Evolutionary conservation across 1,140 invertebrate genomes (phyloP).

Genomic region (Colletes gigas): DNA sequence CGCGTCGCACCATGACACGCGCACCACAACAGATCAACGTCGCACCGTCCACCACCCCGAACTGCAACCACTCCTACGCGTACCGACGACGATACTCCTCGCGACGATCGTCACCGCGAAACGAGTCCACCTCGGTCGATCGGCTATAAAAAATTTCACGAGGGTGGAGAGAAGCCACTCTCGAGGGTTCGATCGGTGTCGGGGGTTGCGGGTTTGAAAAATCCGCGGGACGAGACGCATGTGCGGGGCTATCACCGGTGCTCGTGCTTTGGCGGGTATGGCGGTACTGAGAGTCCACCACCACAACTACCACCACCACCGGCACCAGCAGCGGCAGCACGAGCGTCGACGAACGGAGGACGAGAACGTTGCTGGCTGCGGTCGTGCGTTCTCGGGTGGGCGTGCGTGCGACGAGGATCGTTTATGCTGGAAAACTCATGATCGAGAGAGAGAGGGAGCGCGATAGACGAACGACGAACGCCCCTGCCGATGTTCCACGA

Average conservation of each 20-base stretch:
- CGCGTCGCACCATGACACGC: slow-evolving; percentile 10
- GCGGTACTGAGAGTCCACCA: slow-evolving; percentile 76
- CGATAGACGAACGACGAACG: slow-evolving; percentile 36
- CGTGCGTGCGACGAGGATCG: slow-evolving; percentile 73
- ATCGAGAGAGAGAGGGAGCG: slow-evolving; percentile 68
- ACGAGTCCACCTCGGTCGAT: background rate
- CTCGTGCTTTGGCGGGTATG: slow-evolving; percentile 78
- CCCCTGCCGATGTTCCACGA: slow-evolving; percentile 5
- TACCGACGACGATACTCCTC: background rate
- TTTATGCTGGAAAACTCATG: slow-evolving; percentile 69
- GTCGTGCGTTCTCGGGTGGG: slow-evolving; percentile 63
- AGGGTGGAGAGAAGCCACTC: background rate
- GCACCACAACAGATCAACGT: slow-evolving; percentile 3
- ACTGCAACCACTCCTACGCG: background rate
- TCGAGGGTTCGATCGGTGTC: background rate
- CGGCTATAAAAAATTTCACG: too few species aligned
- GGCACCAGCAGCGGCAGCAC: slow-evolving; percentile 24
- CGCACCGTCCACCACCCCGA: slow-evolving; percentile 14
- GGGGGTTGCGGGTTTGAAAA: slow-evolving; percentile 17
- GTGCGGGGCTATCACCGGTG: slow-evolving; percentile 62
- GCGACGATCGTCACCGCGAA: background rate
- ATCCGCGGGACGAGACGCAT: slow-evolving; percentile 38
- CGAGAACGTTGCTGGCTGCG: slow-evolving; percentile 58
- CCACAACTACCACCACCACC: slow-evolving; percentile 43
- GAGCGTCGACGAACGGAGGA: slow-evolving; percentile 51